A percentile compares a stretch with the other conserved stretches of the same genome.
These are phyloP conservation scores for Sinhomidia bicolor DNA, from an alignment of 2,888 invertebrate genomes.

Conservation along the genomic window DNA sequence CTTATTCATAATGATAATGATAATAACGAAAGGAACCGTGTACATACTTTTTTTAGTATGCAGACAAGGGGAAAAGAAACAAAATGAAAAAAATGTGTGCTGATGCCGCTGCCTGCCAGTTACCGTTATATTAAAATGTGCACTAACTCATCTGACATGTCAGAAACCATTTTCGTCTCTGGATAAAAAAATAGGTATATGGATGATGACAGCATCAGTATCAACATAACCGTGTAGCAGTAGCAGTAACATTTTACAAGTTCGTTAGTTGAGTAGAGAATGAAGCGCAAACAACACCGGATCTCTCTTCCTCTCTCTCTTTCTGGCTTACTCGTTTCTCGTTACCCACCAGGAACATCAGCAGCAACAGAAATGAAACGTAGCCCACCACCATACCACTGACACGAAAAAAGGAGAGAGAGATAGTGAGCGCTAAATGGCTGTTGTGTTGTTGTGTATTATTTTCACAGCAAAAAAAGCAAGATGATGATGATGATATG, in stretches of 20 bases:
- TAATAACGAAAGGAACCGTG: not conserved
- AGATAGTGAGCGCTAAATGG: conserved; percentile 13
- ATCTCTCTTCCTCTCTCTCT: not conserved
- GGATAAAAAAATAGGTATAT: conserved; percentile 44
- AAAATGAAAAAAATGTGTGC: not conserved
- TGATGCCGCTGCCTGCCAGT: not conserved
- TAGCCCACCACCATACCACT: not conserved
- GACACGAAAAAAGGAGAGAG: not conserved
- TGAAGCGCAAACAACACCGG: conserved; percentile 11
- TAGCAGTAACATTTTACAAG: no score
- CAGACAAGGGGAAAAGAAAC: not conserved
- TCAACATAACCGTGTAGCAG: no score
- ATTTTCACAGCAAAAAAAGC: not conserved
- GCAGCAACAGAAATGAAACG: not conserved
- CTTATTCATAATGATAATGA: not conserved
- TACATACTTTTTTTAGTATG: not conserved
- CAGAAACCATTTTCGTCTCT: conserved; percentile 29
- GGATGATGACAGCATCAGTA: conserved; percentile 1
- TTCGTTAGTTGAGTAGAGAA: no score
- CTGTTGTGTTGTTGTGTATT: not conserved
- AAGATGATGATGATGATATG: no score
- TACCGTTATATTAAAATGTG: not conserved
- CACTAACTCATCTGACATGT: conserved; percentile 21
- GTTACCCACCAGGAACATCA: no score
- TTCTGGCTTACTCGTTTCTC: not conserved